Conservation (phyloP, 2,113 vertebrate genomes). For the Sinocyclocheilus anophthalmus region DNA sequence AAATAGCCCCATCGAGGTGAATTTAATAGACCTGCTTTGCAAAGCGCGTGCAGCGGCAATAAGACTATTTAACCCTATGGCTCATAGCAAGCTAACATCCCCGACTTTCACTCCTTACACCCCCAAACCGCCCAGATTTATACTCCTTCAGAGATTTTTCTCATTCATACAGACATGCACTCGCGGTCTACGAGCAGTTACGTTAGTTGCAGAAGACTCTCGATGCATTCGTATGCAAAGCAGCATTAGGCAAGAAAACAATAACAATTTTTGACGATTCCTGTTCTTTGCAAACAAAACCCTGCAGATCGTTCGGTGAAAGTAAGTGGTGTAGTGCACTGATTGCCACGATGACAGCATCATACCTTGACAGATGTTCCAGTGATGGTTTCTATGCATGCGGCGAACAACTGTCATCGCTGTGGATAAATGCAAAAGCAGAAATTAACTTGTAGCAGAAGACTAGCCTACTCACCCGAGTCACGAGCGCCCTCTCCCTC, state of each 20-base stretch:
- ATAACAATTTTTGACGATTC: slow-evolving; percentile 30
- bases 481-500: slow-evolving; percentile 73
- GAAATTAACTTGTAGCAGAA: slow-evolving; percentile 54
- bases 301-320: slow-evolving; percentile 16
- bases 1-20: background rate
- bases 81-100: slow-evolving; percentile 27
- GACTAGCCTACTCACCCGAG: slow-evolving; percentile 72
- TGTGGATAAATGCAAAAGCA: slow-evolving; percentile 35
- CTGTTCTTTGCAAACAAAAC: slow-evolving; percentile 60
- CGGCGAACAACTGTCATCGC: slow-evolving; percentile 59
- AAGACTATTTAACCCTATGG: background rate
- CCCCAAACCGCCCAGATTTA: slow-evolving; percentile 65
- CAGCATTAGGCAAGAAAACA: slow-evolving; percentile 26
- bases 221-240: slow-evolving; percentile 6
- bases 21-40: background rate
- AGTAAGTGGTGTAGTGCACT: background rate
- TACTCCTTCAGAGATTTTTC: slow-evolving; percentile 4
- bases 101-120: slow-evolving; percentile 67
- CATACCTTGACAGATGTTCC: slow-evolving; percentile 60
- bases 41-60: background rate
- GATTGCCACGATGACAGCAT: background rate
- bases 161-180: background rate
- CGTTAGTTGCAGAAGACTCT: background rate
- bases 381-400: slow-evolving; percentile 24
- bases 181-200: slow-evolving; percentile 26